These are phyloP conservation scores for Caenorhabditis tropicalis DNA, from an alignment of 1,140 invertebrate genomes.

Conservation along the genomic window DNA sequence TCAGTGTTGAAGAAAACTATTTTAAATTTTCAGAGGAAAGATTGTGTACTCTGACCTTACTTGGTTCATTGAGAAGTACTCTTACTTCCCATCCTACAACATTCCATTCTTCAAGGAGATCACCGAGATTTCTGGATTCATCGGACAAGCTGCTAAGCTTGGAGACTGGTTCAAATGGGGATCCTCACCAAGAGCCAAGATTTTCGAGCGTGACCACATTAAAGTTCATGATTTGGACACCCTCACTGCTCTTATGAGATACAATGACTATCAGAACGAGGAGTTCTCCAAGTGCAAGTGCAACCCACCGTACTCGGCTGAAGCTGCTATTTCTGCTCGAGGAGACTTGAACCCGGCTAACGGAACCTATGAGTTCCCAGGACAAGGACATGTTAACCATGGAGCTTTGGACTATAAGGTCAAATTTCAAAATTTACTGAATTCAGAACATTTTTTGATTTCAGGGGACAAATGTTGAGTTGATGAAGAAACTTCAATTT, in stretches of 20 bases:
- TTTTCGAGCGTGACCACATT: constrained; percentile 76
- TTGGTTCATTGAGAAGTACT: constrained; percentile 59
- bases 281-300: constrained; percentile 79
- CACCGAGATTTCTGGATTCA: constrained; percentile 73
- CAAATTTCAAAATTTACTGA: constrained; percentile 59
- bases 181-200: constrained; percentile 48
- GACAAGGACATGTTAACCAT: constrained; percentile 77
- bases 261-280: constrained; percentile 80
- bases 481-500: constrained; percentile 74
- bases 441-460: background rate
- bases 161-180: constrained; percentile 82
- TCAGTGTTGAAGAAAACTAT: background rate
- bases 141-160: constrained; percentile 76
- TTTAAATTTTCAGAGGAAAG: constrained; percentile 47
- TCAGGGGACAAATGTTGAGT: constrained; percentile 72
- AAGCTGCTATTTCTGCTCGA: constrained; percentile 80
- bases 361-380: constrained; percentile 78
- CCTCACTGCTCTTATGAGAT: constrained; percentile 78
- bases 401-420: constrained; percentile 79
- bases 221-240: constrained; percentile 75
- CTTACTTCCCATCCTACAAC: constrained; percentile 83
- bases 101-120: constrained; percentile 76
- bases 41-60: constrained; percentile 54
- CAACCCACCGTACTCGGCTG: constrained; percentile 79
- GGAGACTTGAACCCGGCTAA: constrained; percentile 79